Evolutionary conservation across 1,140 invertebrate species (phyloP), one percentile per base, ranked within the genome.

Genomic region (Hestina assimilis): DNA sequence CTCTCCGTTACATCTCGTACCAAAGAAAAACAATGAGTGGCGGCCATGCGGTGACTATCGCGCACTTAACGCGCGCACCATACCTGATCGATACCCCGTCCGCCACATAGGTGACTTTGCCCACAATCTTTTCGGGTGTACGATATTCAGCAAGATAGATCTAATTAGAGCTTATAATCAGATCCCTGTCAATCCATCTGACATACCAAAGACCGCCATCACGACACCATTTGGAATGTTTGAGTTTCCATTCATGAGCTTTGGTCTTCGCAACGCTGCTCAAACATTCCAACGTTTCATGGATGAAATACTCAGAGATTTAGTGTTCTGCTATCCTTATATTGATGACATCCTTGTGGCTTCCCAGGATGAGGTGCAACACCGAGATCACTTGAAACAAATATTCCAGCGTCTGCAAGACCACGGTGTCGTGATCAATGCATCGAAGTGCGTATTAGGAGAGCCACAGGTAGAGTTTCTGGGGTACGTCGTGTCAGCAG

Each of bases 401-500:
- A 7, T 48, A 11, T 33, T 48, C 15, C 14, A 33, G 29, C 45
- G 28, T 6, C n/a, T 48, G 9, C 14, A 26, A 28, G 28, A 48
- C 12, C 52, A 52, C 6, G 57, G 48, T 3, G 33, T 60, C 3
- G 12, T 60, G 0, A 17, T 60, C 8, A 60, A 54, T 31, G 43
- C 51, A 7, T 15, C 35, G 0, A 60, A 60, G 15, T 60, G 58
- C 19, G 45, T 48, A 6, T 60, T 54, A 1, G 51, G 58, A n/a
- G n/a, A n/a, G n/a, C n/a, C n/a, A n/a, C n/a, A n/a, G n/a, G n/a
- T n/a, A n/a, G n/a, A n/a, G n/a, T n/a, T n/a, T n/a, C n/a, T n/a
- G n/a, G n/a, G n/a, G n/a, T n/a, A n/a, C n/a, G 4, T 11, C 7
- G 23, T 23, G 15, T 9, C 21, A 52, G 24, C 31, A 26, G 1